Percentiles rank a stretch among this genome's conserved stretches.
These are phyloP conservation scores for Aethes cnicana DNA, from an alignment of 2,888 invertebrate species.

Conservation along the genomic window DNA sequence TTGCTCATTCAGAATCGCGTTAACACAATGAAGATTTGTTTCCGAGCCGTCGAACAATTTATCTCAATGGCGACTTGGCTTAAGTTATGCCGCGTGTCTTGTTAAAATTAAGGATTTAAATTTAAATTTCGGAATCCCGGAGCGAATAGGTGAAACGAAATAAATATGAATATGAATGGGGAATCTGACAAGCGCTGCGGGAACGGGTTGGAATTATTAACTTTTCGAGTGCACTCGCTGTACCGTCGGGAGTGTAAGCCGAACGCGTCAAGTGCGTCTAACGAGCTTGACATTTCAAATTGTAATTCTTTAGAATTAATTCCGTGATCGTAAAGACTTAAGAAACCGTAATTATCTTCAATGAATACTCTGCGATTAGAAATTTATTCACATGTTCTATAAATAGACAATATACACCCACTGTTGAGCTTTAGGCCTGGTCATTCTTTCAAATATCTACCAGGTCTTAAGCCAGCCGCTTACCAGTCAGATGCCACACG, in stretches of 20 bases:
- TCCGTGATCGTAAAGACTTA: background rate
- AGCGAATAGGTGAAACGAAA: conserved; percentile 78
- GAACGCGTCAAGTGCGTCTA: conserved; percentile 52
- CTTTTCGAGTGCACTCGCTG: conserved; percentile 70
- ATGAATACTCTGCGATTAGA: no score
- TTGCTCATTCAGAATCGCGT: conserved; percentile 65
- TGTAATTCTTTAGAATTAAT: conserved; percentile 38
- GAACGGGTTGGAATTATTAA: conserved; percentile 78
- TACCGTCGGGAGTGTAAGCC: conserved; percentile 52
- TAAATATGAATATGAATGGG: conserved; percentile 83
- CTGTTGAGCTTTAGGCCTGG: no score
- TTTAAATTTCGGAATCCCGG: conserved; percentile 67
- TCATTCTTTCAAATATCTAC: no score
- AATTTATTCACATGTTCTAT: no score
- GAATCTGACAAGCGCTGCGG: conserved; percentile 70
- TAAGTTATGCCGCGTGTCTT: conserved; percentile 65
- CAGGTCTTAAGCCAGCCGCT: no score
- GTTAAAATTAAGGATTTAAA: conserved; percentile 77
- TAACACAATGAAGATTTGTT: conserved; percentile 68
- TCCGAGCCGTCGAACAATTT: conserved; percentile 70
- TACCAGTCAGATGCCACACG: no score
- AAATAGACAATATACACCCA: no score
- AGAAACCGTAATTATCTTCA: background rate
- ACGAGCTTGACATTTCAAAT: conserved; percentile 62
- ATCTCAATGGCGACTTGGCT: conserved; percentile 46